Evolutionary conservation across 2,113 vertebrate species (phyloP).

Genomic region (Bubo scandiacus): DNA sequence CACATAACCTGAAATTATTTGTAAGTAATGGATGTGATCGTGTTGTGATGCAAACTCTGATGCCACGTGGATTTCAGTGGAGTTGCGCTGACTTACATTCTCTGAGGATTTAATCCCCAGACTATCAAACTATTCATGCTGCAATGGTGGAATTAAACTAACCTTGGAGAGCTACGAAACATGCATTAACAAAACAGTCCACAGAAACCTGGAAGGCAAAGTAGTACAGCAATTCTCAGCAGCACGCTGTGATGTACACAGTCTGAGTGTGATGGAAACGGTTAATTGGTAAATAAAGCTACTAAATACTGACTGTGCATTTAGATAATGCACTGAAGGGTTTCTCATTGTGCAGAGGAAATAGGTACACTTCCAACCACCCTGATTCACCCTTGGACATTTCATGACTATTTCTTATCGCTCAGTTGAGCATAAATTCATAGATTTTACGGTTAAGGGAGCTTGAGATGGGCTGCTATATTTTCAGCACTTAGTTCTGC

Average conservation of each 20-base stretch:
- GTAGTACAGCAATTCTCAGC: neutral
- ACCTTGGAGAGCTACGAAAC: neutral
- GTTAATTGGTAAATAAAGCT: conserved; percentile 65
- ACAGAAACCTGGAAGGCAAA: neutral
- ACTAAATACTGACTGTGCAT: conserved; percentile 18
- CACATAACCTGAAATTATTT: conserved; percentile 53
- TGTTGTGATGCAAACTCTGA: conserved; percentile 3
- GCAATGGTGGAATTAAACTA: neutral
- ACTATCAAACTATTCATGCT: neutral
- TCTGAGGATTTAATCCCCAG: conserved; percentile 32
- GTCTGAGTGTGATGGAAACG: neutral
- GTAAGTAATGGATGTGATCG: conserved; percentile 36
- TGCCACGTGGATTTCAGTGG: neutral
- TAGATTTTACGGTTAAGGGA: conserved; percentile 93
- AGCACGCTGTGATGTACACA: neutral
- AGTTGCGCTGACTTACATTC: neutral
- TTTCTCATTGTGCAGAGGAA: conserved; percentile 36
- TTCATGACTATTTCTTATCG: conserved; percentile 72
- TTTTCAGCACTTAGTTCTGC: conserved; percentile 82
- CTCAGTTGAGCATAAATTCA: conserved; percentile 88
- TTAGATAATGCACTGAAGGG: conserved; percentile 27
- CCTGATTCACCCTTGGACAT: conserved; percentile 65
- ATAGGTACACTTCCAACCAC: conserved; percentile 17
- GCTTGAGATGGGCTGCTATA: conserved; percentile 86
- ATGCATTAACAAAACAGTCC: neutral